These are phyloP conservation scores for Hipparchia semele DNA, from an alignment of 2,888 invertebrate species.

Conservation along the genomic window DNA sequence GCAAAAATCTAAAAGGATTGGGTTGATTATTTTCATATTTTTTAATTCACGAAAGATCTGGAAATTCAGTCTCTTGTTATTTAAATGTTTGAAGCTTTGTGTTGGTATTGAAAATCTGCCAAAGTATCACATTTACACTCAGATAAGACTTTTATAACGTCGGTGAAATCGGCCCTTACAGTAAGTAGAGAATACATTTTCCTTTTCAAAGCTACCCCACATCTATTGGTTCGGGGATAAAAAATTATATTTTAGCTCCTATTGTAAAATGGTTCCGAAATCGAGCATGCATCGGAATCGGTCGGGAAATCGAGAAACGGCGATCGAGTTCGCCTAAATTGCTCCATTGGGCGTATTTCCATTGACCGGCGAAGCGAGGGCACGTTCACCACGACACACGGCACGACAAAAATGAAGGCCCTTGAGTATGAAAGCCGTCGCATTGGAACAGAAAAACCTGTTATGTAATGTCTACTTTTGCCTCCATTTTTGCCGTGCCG, in stretches of 20 bases:
- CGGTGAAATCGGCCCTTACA: too few relatives aligned
- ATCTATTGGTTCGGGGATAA: neutral
- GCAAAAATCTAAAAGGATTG: neutral
- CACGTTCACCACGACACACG: neutral
- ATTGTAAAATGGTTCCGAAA: constrained; percentile 48
- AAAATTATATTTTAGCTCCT: constrained; percentile 44
- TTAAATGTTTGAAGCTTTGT: too few relatives aligned
- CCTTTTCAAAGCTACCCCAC: too few relatives aligned
- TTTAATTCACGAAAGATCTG: neutral
- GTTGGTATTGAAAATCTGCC: too few relatives aligned
- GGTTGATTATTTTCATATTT: neutral
- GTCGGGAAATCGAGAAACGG: constrained; percentile 63
- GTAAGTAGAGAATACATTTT: too few relatives aligned
- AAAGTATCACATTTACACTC: too few relatives aligned
- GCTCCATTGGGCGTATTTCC: constrained; percentile 56
- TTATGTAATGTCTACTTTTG: neutral
- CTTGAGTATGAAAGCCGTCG: neutral
- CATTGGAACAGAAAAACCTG: neutral
- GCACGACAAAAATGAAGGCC: neutral
- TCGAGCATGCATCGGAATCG: constrained; percentile 59
- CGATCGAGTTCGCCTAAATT: constrained; percentile 70
- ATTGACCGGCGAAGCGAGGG: neutral
- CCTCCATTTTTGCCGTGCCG: neutral
- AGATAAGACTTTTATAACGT: too few relatives aligned
- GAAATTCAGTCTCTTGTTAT: too few relatives aligned